Percentiles rank a stretch among this genome's conserved stretches.
Conservation (phyloP, 1,140 invertebrate species). For the Pygmarrhopalites habei region DNA sequence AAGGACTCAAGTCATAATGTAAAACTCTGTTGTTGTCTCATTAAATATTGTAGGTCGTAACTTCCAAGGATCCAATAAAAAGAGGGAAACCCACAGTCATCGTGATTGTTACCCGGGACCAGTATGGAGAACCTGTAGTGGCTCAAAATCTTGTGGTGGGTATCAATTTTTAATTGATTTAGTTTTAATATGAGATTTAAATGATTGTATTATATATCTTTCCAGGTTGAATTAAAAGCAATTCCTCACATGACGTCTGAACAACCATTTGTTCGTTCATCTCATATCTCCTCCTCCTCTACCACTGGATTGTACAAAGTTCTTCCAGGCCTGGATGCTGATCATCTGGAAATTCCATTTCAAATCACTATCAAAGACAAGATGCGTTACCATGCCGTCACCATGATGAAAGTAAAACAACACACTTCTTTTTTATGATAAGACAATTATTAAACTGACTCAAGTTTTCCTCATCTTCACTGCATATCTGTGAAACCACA, state of each 20-base stretch:
- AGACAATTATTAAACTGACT: too few relatives aligned
- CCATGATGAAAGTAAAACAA: conserved; percentile 75
- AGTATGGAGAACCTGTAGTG: conserved; percentile 80
- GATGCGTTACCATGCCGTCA: conserved; percentile 89
- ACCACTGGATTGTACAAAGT: neutral
- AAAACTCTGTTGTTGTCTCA: too few relatives aligned
- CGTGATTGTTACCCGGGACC: conserved; percentile 78
- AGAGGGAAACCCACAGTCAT: conserved; percentile 75
- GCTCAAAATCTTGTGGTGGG: conserved; percentile 71
- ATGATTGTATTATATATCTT: neutral
- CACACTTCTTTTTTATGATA: too few relatives aligned
- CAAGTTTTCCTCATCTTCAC: too few relatives aligned
- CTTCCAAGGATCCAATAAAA: conserved; percentile 52
- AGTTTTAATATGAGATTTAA: neutral
- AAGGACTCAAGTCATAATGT: too few relatives aligned
- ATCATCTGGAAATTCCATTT: conserved; percentile 60
- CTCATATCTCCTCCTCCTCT: neutral
- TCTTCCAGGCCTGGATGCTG: neutral
- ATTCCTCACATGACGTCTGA: conserved; percentile 61
- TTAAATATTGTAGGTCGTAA: too few relatives aligned
- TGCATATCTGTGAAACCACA: too few relatives aligned
- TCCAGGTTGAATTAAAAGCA: conserved; percentile 62
- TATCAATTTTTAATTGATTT: too few relatives aligned
- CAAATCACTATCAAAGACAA: conserved; percentile 82
- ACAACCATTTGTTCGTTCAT: conserved; percentile 6